phyloP scores from a whole-genome alignment of 2,888 invertebrate species.

The Vesta saturnalis region DNA sequence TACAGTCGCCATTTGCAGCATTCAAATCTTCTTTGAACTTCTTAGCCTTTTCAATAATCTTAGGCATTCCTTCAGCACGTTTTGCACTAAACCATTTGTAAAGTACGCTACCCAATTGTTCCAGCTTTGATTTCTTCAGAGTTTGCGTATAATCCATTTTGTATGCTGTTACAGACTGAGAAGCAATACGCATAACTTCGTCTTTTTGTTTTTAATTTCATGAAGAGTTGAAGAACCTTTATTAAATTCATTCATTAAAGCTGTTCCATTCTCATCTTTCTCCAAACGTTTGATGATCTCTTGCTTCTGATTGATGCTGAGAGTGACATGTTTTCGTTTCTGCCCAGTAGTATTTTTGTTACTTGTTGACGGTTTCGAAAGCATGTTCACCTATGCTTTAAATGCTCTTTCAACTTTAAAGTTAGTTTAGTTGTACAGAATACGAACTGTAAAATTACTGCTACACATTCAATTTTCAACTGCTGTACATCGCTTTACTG shows the following conservation, averaged over 20 bases:
- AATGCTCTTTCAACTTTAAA: not conserved
- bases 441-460: no score
- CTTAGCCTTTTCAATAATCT: not conserved
- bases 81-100: not conserved
- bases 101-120: not conserved
- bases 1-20: not conserved
- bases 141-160: not conserved
- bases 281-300: no score
- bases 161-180: not conserved
- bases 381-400: no score
- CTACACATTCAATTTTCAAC: no score
- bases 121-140: not conserved
- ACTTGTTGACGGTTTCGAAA: no score
- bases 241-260: no score
- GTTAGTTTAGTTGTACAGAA: no score
- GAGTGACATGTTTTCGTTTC: no score
- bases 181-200: not conserved
- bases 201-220: not conserved
- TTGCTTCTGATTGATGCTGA: no score
- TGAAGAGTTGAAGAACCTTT: not conserved
- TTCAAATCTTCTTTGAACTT: not conserved
- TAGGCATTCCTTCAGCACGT: not conserved
- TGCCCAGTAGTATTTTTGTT: no score
- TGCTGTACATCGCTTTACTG: no score
- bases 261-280: no score